A percentile compares a stretch with the other conserved stretches of the same genome.
These are phyloP conservation scores for Atherinosoma microstoma DNA, from an alignment of 2,797 vertebrate species.

Conservation along the genomic window DNA sequence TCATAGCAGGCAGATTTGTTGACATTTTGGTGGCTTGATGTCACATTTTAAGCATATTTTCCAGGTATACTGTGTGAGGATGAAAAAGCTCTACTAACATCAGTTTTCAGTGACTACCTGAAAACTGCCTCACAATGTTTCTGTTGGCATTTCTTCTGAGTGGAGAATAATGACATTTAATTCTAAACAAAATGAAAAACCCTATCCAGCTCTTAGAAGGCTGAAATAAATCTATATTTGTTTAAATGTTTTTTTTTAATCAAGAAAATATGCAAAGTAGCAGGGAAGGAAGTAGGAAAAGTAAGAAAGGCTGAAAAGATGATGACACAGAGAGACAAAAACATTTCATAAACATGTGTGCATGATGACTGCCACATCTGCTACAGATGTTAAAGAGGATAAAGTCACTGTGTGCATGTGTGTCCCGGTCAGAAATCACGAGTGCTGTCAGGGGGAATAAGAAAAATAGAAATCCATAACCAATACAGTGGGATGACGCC, in stretches of 20 bases:
- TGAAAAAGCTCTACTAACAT: slow-evolving; percentile 18
- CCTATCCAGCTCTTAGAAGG: neutral
- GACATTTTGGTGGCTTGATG: slow-evolving; percentile 31
- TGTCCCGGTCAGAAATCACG: neutral
- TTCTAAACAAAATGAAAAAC: slow-evolving; percentile 5
- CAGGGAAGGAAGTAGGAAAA: neutral
- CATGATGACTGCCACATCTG: slow-evolving; percentile 61
- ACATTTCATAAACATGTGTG: slow-evolving; percentile 41
- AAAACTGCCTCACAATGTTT: slow-evolving; percentile 53
- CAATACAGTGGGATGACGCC: neutral
- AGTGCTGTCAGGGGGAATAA: neutral
- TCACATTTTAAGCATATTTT: slow-evolving; percentile 46
- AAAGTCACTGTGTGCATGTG: neutral
- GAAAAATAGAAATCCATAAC: neutral
- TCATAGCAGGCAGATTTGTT: slow-evolving; percentile 57
- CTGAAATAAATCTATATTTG: neutral
- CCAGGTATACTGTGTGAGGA: slow-evolving; percentile 38
- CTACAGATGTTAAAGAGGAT: slow-evolving; percentile 52
- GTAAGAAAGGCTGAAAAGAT: neutral
- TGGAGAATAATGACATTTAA: slow-evolving; percentile 15
- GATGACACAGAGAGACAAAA: slow-evolving; percentile 16
- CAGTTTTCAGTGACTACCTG: slow-evolving; percentile 40
- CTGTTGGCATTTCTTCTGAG: slow-evolving; percentile 56
- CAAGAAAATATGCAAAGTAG: slow-evolving; percentile 1
- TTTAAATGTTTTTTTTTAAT: neutral